Percentiles rank a stretch among this genome's conserved stretches.
Conservation (phyloP, 1,140 invertebrate species). For the Plectrocnemia conspersa region DNA sequence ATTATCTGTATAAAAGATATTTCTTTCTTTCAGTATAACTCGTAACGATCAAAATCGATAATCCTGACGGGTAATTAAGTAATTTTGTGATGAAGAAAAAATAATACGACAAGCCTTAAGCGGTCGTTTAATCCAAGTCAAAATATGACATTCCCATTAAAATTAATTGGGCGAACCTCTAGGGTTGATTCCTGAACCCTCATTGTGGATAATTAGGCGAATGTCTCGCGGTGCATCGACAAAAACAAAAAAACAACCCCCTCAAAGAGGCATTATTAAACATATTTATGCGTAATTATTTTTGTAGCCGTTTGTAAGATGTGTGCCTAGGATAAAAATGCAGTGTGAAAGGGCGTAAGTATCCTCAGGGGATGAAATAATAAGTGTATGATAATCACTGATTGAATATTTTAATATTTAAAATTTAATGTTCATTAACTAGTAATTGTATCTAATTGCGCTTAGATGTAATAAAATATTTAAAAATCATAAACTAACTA, state of each 20-base stretch:
- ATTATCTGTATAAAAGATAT: slow-evolving; percentile 2
- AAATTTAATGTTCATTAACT: not conserved
- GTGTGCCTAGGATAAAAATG: slow-evolving; percentile 1
- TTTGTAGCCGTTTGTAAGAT: not conserved
- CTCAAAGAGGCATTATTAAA: slow-evolving; percentile 1
- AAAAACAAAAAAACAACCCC: not conserved
- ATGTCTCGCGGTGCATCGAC: not conserved
- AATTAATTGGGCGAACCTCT: slow-evolving; percentile 15
- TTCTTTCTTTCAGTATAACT: not conserved
- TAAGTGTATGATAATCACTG: slow-evolving; percentile 2
- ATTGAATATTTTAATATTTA: not conserved
- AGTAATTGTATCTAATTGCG: not conserved
- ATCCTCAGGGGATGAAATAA: slow-evolving; percentile 12
- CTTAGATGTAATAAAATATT: not conserved
- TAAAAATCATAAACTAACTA: not conserved
- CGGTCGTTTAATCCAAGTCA: not conserved
- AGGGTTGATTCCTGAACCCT: not conserved
- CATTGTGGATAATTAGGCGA: not conserved
- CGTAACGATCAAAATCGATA: not conserved
- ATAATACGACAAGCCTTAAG: not conserved
- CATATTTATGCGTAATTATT: not conserved
- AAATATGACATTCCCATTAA: slow-evolving; percentile 15
- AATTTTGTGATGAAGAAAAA: not conserved
- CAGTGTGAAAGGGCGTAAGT: not conserved
- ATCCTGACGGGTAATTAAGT: not conserved